Evolutionary conservation across 2,113 vertebrate species (phyloP), one percentile per base, ranked within the genome.

Genomic region (Gymnogyps californianus): DNA sequence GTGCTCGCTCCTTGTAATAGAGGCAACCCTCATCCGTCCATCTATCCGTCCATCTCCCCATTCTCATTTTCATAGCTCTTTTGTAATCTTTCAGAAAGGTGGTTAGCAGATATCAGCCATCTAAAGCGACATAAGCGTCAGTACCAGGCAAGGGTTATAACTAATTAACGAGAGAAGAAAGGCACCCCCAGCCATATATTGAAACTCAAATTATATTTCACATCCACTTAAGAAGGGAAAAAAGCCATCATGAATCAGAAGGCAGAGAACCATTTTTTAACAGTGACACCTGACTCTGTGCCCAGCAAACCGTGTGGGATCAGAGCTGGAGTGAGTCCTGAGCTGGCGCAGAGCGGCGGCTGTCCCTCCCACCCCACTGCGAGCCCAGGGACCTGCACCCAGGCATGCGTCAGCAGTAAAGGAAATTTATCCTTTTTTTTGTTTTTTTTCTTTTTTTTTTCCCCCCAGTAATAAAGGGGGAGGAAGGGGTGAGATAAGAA

Each of bases 401-500:
- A 67, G 76, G 22, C 72, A 34, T 29, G 32, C 1, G 0, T 57
- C 29, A 71, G 46, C 55, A 87, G 21, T 3, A 61, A 79, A 76
- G 31, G 69, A 77, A 79, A 83, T 36, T 17, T 18, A 58, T 46
- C 16, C 16, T 22, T 57, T 74, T 57, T 61, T 18, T 26, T 2
- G 18, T 17, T 13, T 11, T 26, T 9, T 36, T 17, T 31, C 18
- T 29, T 34, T 31, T 18, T 13, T 18, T 77, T 22, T 70, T 13
- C 21, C 38, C 38, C 38, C 38, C 38, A 38, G 52, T 52, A 69
- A 72, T 85, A 89, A 96, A 91, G 17, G 25, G 67, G 62, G 84
- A 85, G 78, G 91, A 90, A 96, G 32, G 82, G 67, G 84, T 88
- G 84, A 96, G 78, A 91, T 87, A 85, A 95, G 77, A 86, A 91